Evolutionary conservation across 2,888 invertebrate genomes (phyloP).

Genomic region (Priocnemis perturbator): DNA sequence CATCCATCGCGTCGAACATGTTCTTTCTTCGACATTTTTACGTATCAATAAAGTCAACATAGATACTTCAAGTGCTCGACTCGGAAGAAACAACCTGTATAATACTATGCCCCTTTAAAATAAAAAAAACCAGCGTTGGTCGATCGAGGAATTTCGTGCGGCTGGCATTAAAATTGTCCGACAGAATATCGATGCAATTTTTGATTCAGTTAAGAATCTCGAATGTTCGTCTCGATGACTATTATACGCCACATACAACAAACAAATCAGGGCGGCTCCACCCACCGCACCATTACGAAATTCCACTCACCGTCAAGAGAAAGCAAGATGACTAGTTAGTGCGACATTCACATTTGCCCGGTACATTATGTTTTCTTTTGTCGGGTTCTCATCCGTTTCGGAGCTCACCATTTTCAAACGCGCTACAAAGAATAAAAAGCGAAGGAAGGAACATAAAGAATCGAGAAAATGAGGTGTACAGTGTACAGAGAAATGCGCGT

Average conservation of each 20-base stretch:
- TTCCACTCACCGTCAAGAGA: conserved; percentile 35
- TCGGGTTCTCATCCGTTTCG: conserved; percentile 56
- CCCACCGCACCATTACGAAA: conserved; percentile 37
- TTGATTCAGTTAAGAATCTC: conserved; percentile 6
- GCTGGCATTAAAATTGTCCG: no score
- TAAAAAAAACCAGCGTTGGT: no score
- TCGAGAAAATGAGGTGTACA: conserved; percentile 13
- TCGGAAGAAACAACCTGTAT: no score
- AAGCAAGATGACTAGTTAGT: conserved; percentile 58
- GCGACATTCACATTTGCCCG: conserved; percentile 48
- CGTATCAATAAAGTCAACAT: no score
- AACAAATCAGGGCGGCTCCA: conserved; percentile 51
- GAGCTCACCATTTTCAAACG: conserved; percentile 57
- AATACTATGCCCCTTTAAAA: no score
- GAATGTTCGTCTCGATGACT: conserved; percentile 16
- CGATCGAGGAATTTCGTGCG: no score
- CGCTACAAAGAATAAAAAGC: background rate
- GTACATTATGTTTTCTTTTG: conserved; percentile 57
- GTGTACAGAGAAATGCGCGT: background rate
- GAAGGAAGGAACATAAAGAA: conserved; percentile 1
- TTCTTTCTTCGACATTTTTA: no score
- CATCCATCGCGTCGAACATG: no score
- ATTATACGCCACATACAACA: conserved; percentile 12
- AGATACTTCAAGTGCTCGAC: no score
- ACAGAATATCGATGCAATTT: no score